phyloP scores from a whole-genome alignment of 2,797 vertebrate genomes.

The Notamacropus eugenii region DNA sequence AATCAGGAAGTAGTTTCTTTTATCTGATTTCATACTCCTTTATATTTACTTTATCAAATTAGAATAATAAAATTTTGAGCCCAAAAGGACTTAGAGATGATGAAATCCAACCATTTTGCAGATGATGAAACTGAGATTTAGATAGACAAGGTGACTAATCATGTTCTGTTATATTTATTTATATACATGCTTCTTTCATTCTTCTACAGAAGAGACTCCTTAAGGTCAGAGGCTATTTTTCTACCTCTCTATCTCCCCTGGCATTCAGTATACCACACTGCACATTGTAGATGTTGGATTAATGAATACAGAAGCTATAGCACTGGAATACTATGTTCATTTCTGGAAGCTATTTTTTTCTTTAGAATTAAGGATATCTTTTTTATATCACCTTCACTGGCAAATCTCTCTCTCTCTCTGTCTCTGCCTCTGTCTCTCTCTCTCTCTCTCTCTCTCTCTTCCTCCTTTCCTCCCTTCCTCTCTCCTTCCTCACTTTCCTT shows the following conservation, averaged over 20 bases:
- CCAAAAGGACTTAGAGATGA: not conserved
- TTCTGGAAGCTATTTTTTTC: not conserved
- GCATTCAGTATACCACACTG: not conserved
- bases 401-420: not conserved
- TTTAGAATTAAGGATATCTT: not conserved
- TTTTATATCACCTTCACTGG: not conserved
- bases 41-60: not conserved
- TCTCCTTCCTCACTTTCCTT: too few species aligned
- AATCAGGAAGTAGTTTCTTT: not conserved
- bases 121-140: not conserved
- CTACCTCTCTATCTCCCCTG: not conserved
- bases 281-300: not conserved
- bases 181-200: not conserved
- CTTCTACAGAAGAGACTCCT: not conserved
- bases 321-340: not conserved
- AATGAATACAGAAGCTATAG: not conserved
- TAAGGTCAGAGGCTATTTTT: not conserved
- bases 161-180: not conserved
- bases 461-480: not conserved
- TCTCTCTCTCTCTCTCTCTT: not conserved
- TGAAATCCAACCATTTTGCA: not conserved
- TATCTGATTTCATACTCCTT: not conserved
- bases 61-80: not conserved
- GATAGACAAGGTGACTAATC: not conserved
- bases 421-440: rapidly evolving